These are phyloP conservation scores for Melanotaenia boesemani DNA, from an alignment of 2,797 vertebrate genomes.

Conservation along the genomic window DNA sequence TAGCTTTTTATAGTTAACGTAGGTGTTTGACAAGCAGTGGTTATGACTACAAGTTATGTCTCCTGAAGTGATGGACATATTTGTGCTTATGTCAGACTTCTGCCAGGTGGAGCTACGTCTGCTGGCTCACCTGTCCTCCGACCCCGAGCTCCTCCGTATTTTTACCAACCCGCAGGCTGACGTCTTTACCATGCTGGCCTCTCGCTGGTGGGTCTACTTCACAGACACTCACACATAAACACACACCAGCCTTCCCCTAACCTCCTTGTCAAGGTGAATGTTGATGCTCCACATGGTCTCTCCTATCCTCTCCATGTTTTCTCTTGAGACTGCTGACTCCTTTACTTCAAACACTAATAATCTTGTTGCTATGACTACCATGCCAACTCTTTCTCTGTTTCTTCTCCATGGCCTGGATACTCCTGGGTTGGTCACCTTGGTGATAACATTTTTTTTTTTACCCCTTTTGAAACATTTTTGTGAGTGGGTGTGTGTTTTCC, in stretches of 20 bases:
- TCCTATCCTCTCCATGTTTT: not conserved
- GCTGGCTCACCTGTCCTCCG: constrained; percentile 92
- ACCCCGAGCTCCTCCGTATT: constrained; percentile 90
- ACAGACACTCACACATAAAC: not conserved
- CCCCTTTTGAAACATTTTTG: constrained; percentile 38
- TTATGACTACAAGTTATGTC: no score
- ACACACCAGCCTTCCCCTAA: constrained; percentile 15
- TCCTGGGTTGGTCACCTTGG: constrained; percentile 33
- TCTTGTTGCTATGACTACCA: constrained; percentile 76
- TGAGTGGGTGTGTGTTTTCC: constrained; percentile 9
- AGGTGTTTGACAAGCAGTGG: not conserved
- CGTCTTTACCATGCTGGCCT: constrained; percentile 89
- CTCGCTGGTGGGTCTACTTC: constrained; percentile 87
- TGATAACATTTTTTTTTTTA: constrained; percentile 35
- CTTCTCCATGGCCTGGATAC: constrained; percentile 43
- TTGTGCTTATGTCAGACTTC: constrained; percentile 85
- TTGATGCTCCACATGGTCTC: constrained; percentile 41
- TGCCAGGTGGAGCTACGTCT: constrained; percentile 94
- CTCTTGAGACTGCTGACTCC: constrained; percentile 26
- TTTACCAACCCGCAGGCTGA: constrained; percentile 88
- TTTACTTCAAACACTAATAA: constrained; percentile 66
- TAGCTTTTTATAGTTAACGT: not conserved
- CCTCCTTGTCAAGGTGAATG: constrained; percentile 54
- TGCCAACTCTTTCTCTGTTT: constrained; percentile 35
- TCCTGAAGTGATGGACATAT: not conserved